Evolutionary conservation across 2,113 vertebrate species (phyloP).

Genomic region (Noturus placidus): DNA sequence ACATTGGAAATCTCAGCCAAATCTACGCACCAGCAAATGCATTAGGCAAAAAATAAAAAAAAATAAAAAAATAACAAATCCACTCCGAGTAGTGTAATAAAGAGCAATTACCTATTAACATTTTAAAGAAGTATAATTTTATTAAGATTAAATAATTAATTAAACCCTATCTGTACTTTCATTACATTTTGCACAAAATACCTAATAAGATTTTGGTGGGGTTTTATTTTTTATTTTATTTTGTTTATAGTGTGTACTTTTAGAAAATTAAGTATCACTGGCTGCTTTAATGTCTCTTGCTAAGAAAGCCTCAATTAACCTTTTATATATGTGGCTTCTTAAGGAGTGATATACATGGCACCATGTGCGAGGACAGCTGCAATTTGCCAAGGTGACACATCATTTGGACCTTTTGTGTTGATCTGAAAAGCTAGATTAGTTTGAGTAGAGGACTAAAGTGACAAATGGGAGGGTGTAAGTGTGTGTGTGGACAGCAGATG

Average conservation of each 20-base stretch:
- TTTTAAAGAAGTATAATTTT: background rate
- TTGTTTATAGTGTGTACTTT: background rate
- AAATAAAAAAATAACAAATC: too few species aligned
- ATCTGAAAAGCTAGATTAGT: conserved; percentile 46
- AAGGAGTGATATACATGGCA: conserved; percentile 11
- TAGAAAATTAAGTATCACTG: background rate
- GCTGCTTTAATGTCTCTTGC: background rate
- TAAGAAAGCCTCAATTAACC: background rate
- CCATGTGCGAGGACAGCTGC: conserved; percentile 20
- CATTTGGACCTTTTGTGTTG: conserved; percentile 43
- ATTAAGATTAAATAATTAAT: background rate
- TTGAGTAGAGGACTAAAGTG: conserved; percentile 34
- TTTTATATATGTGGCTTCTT: background rate
- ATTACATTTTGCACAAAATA: background rate
- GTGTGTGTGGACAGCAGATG: conserved; percentile 43
- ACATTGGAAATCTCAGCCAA: background rate
- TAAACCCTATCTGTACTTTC: background rate
- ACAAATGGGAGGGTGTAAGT: conserved; percentile 43
- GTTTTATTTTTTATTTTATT: background rate
- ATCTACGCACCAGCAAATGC: background rate
- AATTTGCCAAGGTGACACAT: conserved; percentile 28
- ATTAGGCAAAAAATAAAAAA: background rate
- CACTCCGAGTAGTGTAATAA: background rate
- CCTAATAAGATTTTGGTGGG: background rate
- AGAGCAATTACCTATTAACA: background rate